Conservation (phyloP, 2,888 invertebrate genomes). For the Epiblema foenella region DNA sequence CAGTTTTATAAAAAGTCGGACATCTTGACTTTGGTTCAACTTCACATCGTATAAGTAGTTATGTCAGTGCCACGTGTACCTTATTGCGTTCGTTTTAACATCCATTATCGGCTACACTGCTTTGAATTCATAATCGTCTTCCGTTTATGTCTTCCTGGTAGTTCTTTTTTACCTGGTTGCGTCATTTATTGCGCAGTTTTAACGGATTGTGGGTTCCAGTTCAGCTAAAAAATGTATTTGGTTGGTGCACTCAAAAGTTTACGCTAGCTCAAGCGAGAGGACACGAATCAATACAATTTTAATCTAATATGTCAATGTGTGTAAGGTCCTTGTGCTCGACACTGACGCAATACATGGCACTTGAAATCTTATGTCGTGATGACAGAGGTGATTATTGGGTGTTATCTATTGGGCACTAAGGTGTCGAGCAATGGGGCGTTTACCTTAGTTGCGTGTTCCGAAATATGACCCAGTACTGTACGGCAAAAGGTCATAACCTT, state of each 20-base stretch:
- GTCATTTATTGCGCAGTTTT: slow-evolving; percentile 24
- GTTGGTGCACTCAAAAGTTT: background rate
- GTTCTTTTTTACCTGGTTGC: slow-evolving; percentile 52
- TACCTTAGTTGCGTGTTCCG: background rate
- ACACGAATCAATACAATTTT: background rate
- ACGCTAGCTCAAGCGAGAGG: background rate
- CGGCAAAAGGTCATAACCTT: too few species aligned
- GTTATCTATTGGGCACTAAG: too few species aligned
- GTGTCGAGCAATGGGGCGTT: too few species aligned
- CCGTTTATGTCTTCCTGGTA: slow-evolving; percentile 52
- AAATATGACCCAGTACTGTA: too few species aligned
- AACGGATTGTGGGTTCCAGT: background rate
- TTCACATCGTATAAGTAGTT: background rate
- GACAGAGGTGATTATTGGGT: too few species aligned
- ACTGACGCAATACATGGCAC: too few species aligned
- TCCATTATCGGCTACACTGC: slow-evolving; percentile 29
- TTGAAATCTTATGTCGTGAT: too few species aligned
- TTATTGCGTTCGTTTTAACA: slow-evolving; percentile 7
- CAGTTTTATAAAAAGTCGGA: too few species aligned
- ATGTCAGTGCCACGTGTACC: slow-evolving; percentile 19
- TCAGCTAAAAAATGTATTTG: background rate
- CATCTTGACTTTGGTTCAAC: background rate
- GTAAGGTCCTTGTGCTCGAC: too few species aligned
- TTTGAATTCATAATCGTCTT: slow-evolving; percentile 46
- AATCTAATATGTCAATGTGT: background rate